Base-by-base conservation (phyloP, 2,797 vertebrate genomes). In the Enteromius viviparus region DNA sequence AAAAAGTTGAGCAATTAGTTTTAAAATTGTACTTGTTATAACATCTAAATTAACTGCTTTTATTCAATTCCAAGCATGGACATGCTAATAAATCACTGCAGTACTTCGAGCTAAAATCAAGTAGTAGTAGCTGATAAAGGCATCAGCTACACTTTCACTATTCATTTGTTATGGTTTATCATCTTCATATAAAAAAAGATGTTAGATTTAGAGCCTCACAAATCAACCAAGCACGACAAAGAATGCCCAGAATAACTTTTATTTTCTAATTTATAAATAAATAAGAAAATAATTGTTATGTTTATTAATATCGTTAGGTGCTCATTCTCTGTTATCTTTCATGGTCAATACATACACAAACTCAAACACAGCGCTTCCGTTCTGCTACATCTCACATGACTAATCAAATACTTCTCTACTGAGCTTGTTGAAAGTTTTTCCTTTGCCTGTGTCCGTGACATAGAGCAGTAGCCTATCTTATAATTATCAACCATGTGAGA, bases 341-440 rank as follows among this genome's bases (percentile, higher is more conserved):
- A 49, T 6, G 58, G 21, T 19, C 29, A 26, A 26, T 74, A 8
- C 49, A 81, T 4, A 23, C 23, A 64, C 8, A 47, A 26, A 65
- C 17, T 47, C 9, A 47, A 26, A 65, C 17, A 62, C 9, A 49
- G 6, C 23, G 23, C 58, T 70, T 81, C 3, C 2, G 0, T n/a
- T 53, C 69, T 64, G 29, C 5, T 47, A 9, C 42, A 26, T 64
- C 19, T 64, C 29, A 62, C 29, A 17, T 32, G 78, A 79, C 77
- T 81, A 86, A 88, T 84, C 65, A 70, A 64, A 88, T 86, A 6
- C 83, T 77, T 72, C 79, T 45, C 29, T 66, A 81, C 85, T 74
- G 10, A 64, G 58, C 62, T 34, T 17, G 53, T 84, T 83, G 77
- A 77, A 72, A 26, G 42, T 58, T 85, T 85, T 80, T 74, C 51